These are phyloP conservation scores for Corythornis madagascariensis DNA, from an alignment of 2,113 vertebrate genomes.

Conservation along the genomic window DNA sequence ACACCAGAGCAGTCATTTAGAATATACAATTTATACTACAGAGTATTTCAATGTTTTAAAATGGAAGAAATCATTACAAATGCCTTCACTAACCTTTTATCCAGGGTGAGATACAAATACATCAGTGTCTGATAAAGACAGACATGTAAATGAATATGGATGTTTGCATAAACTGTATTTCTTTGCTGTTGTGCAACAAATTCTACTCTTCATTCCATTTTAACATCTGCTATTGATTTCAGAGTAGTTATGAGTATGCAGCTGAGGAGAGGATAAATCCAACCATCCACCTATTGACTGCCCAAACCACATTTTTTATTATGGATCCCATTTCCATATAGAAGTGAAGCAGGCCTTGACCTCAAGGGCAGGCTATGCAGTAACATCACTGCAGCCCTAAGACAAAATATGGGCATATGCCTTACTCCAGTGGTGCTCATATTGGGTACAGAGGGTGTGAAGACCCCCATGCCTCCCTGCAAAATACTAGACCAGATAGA, in stretches of 20 bases:
- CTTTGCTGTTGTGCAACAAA: neutral
- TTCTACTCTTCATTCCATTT: neutral
- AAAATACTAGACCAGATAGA: neutral
- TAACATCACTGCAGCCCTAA: rapidly evolving
- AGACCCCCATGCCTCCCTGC: neutral
- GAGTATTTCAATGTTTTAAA: conserved; percentile 24
- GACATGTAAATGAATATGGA: neutral
- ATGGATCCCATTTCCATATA: neutral
- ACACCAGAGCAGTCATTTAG: neutral
- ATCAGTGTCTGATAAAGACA: neutral
- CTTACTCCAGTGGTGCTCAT: neutral
- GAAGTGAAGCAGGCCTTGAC: neutral
- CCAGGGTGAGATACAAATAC: neutral
- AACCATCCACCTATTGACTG: neutral
- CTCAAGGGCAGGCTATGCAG: neutral
- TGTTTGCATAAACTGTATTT: conserved; percentile 9
- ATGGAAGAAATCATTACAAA: neutral
- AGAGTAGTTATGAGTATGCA: neutral
- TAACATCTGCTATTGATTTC: neutral
- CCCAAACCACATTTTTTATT: neutral
- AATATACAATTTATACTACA: neutral
- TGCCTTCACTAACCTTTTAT: neutral
- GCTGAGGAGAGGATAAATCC: neutral
- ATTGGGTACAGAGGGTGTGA: neutral
- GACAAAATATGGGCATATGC: neutral